Conservation (phyloP, 1,140 invertebrate species). For the Lepidurus couesii region DNA sequence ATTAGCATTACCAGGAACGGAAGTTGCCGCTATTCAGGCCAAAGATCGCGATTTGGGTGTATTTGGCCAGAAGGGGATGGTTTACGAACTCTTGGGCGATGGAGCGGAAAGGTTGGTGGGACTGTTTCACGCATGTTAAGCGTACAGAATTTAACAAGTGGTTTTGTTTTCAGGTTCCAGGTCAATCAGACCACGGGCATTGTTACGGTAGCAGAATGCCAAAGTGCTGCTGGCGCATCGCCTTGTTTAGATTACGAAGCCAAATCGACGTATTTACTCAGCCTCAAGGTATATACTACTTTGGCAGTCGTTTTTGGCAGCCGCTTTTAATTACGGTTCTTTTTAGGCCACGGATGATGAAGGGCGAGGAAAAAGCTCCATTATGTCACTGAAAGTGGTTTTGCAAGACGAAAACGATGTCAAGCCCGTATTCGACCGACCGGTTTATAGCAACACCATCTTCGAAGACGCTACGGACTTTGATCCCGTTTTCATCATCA, state of each 20-base stretch:
- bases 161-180: slow-evolving; percentile 53
- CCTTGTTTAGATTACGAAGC: slow-evolving; percentile 83
- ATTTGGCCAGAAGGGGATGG: slow-evolving; percentile 71
- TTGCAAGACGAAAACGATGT: slow-evolving; percentile 82
- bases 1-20: slow-evolving; percentile 60
- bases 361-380: slow-evolving; percentile 66
- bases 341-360: slow-evolving; percentile 73
- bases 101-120: slow-evolving; percentile 60
- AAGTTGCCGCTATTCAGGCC: slow-evolving; percentile 68
- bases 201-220: slow-evolving; percentile 73
- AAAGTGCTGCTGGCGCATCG: slow-evolving; percentile 52
- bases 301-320: slow-evolving; percentile 23
- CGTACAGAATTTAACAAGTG: no score
- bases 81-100: slow-evolving; percentile 76
- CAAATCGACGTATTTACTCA: slow-evolving; percentile 72
- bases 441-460: slow-evolving; percentile 68
- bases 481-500: slow-evolving; percentile 61
- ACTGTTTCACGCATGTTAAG: background rate
- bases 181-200: slow-evolving; percentile 73
- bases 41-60: slow-evolving; percentile 75
- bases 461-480: slow-evolving; percentile 77
- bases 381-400: slow-evolving; percentile 69
- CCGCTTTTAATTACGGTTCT: slow-evolving; percentile 29
- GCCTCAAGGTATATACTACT: slow-evolving; percentile 64
- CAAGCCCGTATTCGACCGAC: slow-evolving; percentile 64